Percentiles rank a stretch among this genome's conserved stretches.
Evolutionary conservation across 2,113 vertebrate genomes (phyloP).

Genomic region (Gallinago jamesoni): DNA sequence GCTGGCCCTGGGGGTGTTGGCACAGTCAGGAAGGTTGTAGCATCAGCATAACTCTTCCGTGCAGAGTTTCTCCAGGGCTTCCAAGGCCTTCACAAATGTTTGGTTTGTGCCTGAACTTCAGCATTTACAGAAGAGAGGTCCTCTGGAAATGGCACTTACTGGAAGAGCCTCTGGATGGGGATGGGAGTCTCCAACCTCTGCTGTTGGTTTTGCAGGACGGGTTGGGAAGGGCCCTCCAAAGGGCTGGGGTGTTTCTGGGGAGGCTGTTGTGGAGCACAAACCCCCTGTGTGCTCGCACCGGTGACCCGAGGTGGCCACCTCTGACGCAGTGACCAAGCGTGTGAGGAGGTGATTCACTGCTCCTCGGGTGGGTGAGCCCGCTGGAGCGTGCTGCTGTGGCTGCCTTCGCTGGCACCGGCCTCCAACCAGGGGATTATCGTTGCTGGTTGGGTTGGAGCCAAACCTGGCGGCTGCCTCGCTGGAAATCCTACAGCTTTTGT

Average conservation of each 20-base stretch:
- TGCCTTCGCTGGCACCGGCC: not conserved
- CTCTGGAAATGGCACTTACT: not conserved
- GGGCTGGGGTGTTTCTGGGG: not conserved
- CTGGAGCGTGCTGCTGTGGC: rapidly evolving
- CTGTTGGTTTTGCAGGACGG: not conserved
- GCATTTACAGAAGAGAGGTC: not conserved
- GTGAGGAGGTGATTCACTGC: rapidly evolving
- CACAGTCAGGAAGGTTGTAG: not conserved
- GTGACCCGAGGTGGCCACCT: rapidly evolving
- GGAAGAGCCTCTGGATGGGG: not conserved
- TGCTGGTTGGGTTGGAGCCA: not conserved
- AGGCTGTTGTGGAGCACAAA: not conserved
- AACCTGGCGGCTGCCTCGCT: not conserved
- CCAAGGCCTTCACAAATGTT: rapidly evolving
- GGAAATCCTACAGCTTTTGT: not conserved
- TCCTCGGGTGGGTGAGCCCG: not conserved
- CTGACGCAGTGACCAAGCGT: rapidly evolving
- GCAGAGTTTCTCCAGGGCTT: not conserved
- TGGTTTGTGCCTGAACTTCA: not conserved
- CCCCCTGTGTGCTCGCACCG: rapidly evolving
- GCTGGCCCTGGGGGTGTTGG: not conserved
- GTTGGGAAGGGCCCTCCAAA: not conserved
- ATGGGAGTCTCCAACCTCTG: not conserved
- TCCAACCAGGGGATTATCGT: rapidly evolving
- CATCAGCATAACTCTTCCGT: not conserved